phyloP scores from a whole-genome alignment of 2,113 vertebrate species.

The Oncorhynchus tshawytscha region DNA sequence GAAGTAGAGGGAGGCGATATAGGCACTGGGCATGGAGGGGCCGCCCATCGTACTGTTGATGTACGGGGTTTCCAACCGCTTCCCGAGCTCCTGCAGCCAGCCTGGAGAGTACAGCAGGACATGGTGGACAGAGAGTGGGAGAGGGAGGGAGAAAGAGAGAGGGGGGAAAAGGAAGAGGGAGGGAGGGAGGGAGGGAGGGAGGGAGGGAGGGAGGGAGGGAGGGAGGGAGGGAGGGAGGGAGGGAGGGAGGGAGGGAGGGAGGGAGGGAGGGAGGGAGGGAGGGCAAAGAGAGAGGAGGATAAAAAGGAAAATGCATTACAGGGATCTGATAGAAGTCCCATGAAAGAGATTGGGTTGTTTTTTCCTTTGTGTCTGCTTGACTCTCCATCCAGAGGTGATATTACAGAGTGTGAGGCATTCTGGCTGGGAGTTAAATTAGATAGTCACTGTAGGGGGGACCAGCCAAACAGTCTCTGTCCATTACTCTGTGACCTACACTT shows the following conservation, averaged over 20 bases:
- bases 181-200: no score
- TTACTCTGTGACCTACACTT: slow-evolving; percentile 35
- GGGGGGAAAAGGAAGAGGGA: no score
- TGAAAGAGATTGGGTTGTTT: neutral
- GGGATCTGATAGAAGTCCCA: neutral
- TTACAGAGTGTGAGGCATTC: no score
- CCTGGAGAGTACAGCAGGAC: slow-evolving; percentile 63
- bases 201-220: neutral
- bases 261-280: no score
- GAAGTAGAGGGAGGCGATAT: slow-evolving; percentile 96
- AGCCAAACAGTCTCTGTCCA: neutral
- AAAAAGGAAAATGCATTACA: neutral
- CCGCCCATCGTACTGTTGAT: slow-evolving; percentile 86
- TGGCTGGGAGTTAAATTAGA: no score
- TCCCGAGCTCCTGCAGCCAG: slow-evolving; percentile 93
- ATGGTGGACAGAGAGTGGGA: neutral
- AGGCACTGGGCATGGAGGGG: slow-evolving; percentile 87
- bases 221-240: no score
- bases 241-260: neutral
- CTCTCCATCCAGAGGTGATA: no score
- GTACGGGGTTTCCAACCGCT: slow-evolving; percentile 89
- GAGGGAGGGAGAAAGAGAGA: neutral
- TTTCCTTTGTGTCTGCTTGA: no score
- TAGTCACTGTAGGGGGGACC: no score
- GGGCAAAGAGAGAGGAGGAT: neutral